Conservation (phyloP, 2,113 vertebrate genomes). For the cattle (Bos taurus) region DNA sequence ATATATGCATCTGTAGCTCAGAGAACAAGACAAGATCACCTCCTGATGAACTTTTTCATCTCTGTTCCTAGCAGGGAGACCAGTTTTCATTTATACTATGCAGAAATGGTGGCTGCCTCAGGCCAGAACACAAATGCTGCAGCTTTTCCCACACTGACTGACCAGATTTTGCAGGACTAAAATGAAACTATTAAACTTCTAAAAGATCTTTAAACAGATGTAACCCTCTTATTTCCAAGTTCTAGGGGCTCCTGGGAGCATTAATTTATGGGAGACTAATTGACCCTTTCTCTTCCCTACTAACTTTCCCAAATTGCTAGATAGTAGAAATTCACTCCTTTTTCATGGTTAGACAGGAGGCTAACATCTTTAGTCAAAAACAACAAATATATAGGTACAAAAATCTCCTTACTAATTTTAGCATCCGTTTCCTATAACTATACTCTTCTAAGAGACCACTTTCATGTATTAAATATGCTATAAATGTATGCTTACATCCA, state of each 20-base stretch:
- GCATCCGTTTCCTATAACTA: not conserved
- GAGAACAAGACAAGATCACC: not conserved
- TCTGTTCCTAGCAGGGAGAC: not conserved
- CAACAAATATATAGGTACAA: not conserved
- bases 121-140: not conserved
- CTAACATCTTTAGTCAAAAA: not conserved
- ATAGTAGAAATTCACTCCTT: not conserved
- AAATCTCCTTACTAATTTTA: not conserved
- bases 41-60: not conserved
- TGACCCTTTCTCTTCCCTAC: not conserved
- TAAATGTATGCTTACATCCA: not conserved
- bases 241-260: not conserved
- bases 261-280: not conserved
- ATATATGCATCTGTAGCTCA: not conserved
- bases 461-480: not conserved
- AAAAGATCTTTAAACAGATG: not conserved
- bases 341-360: not conserved
- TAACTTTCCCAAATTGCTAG: not conserved
- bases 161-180: not conserved
- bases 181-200: slow-evolving; percentile 16
- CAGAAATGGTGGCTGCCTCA: not conserved
- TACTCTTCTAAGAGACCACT: not conserved
- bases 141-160: not conserved
- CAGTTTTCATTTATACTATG: not conserved
- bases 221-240: not conserved